A percentile compares a stretch with the other conserved stretches of the same genome.
Conservation (phyloP, 2,797 vertebrate species). For the Enteromius radiatus region DNA sequence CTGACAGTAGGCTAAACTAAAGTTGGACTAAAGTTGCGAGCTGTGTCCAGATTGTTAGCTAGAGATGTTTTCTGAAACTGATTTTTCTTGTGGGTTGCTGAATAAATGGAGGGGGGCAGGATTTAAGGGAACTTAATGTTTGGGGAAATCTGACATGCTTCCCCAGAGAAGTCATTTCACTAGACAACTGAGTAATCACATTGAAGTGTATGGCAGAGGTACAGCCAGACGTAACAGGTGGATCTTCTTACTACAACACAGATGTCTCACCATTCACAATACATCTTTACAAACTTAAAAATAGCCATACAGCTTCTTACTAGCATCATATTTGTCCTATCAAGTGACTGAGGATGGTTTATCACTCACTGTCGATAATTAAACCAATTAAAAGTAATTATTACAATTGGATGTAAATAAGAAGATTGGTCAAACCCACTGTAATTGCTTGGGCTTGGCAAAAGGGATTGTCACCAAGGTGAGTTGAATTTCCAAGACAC, state of each 20-base stretch:
- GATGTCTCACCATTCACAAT: background rate
- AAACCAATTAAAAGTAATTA: background rate
- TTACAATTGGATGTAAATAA: background rate
- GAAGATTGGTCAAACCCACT: background rate
- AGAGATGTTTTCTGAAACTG: background rate
- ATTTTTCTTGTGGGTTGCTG: background rate
- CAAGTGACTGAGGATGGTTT: background rate
- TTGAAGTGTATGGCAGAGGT: background rate
- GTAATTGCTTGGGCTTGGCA: background rate
- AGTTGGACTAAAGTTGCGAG: background rate
- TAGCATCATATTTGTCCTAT: background rate
- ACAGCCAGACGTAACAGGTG: background rate
- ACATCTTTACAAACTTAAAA: background rate
- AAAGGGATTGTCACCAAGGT: constrained; percentile 11
- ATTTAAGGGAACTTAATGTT: background rate
- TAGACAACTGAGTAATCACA: background rate
- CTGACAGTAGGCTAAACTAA: background rate
- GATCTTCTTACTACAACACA: background rate
- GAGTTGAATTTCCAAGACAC: background rate
- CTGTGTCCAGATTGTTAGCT: background rate
- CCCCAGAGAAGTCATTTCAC: background rate
- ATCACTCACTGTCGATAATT: background rate
- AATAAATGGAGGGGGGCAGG: background rate
- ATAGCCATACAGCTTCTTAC: background rate
- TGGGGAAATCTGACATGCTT: background rate